These are phyloP conservation scores for Nibea coibor DNA, from an alignment of 2,113 vertebrate species.

Conservation along the genomic window DNA sequence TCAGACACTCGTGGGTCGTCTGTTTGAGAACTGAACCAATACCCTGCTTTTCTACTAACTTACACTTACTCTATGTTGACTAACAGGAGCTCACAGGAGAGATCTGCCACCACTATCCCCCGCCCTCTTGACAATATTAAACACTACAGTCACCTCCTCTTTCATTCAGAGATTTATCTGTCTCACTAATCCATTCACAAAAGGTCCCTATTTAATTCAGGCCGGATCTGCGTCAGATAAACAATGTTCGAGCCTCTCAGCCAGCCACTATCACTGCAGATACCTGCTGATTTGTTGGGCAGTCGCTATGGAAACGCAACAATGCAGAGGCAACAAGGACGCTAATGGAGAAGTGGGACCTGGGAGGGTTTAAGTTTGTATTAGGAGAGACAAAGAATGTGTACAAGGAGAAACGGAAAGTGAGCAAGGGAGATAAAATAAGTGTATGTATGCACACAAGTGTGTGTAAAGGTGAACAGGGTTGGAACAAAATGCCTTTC, in stretches of 20 bases:
- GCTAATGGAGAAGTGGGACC: constrained; percentile 6
- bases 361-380: constrained; percentile 27
- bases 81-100: background rate
- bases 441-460: background rate
- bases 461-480: constrained; percentile 32
- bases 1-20: background rate
- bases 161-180: constrained; percentile 35
- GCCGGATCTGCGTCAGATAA: constrained; percentile 24
- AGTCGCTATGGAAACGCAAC: constrained; percentile 65
- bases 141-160: background rate
- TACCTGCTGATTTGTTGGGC: constrained; percentile 62
- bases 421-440: background rate
- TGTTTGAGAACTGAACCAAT: background rate
- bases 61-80: background rate
- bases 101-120: background rate
- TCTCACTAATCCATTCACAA: constrained; percentile 39
- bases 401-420: constrained; percentile 39
- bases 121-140: background rate
- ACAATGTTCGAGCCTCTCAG: background rate
- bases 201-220: background rate
- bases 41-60: background rate
- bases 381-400: constrained; percentile 29
- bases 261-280: background rate
- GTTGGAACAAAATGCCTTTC: constrained; percentile 37
- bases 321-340: constrained; percentile 55